Conservation (phyloP, 92 coral and sea anemone species). For the Montipora capitata region DNA sequence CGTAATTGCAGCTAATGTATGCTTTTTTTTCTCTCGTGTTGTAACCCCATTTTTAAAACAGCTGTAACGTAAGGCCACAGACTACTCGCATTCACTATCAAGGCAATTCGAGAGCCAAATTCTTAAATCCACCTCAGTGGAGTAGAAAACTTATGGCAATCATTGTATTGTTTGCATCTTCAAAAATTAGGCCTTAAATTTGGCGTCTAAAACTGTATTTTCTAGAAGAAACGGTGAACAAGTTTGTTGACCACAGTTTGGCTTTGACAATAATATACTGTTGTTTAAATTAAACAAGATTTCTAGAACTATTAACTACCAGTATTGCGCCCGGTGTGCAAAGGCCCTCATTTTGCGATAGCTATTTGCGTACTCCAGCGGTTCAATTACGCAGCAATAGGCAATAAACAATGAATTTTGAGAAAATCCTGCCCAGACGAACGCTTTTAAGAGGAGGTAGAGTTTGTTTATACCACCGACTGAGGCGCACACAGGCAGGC, state of each 20-base stretch:
- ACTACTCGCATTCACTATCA: not conserved
- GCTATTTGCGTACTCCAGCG: not conserved
- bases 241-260: not conserved
- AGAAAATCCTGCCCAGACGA: not conserved
- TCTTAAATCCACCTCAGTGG: not conserved
- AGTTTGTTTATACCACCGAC: not conserved
- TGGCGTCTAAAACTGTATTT: not conserved
- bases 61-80: not conserved
- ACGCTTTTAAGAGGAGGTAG: not conserved
- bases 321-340: not conserved
- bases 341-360: not conserved
- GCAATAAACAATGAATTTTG: not conserved
- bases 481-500: slow-evolving; percentile 3
- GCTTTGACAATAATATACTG: not conserved
- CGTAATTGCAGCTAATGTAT: not conserved
- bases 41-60: not conserved
- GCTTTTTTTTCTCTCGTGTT: not conserved
- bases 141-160: not conserved
- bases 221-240: not conserved
- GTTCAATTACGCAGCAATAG: slow-evolving; percentile 16
- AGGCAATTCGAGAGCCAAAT: not conserved
- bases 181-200: not conserved
- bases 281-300: not conserved
- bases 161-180: not conserved
- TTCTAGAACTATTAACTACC: slow-evolving; percentile 25